Conservation (phyloP, 2,113 vertebrate species). For the Lophotis ruficrista region DNA sequence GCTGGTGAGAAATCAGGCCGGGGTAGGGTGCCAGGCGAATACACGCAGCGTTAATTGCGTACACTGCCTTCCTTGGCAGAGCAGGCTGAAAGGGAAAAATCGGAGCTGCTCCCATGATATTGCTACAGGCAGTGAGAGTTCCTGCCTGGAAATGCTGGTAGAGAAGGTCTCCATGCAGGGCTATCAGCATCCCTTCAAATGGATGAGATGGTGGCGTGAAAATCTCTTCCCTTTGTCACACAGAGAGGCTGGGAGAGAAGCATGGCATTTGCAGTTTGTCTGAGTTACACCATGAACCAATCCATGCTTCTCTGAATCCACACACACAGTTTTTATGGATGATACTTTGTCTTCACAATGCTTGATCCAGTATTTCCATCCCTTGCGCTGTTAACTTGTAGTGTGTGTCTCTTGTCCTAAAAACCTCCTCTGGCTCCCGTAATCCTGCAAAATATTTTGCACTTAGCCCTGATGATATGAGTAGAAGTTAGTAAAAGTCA, state of each 20-base stretch:
- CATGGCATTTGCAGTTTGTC: neutral
- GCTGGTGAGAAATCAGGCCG: neutral
- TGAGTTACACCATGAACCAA: neutral
- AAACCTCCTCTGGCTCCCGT: neutral
- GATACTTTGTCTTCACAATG: neutral
- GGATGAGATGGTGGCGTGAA: neutral
- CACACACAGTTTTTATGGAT: neutral
- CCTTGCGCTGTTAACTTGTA: neutral
- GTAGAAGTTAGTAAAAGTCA: neutral
- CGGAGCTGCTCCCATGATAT: neutral
- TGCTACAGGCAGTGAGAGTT: neutral
- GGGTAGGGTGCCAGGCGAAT: neutral
- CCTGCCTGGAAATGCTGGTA: neutral
- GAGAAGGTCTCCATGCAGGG: neutral
- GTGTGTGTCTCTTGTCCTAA: neutral
- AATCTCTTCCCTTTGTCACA: neutral
- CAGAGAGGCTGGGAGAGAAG: neutral
- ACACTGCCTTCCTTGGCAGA: neutral
- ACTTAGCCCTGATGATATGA: neutral
- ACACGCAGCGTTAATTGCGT: rapidly evolving
- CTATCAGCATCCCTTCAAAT: neutral
- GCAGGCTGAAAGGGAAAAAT: neutral
- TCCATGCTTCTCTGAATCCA: neutral
- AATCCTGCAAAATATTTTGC: neutral
- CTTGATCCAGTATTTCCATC: neutral